Percentiles rank a stretch among this genome's conserved stretches.
phyloP scores from a whole-genome alignment of 2,888 invertebrate genomes.

The Noctua fimbriata region DNA sequence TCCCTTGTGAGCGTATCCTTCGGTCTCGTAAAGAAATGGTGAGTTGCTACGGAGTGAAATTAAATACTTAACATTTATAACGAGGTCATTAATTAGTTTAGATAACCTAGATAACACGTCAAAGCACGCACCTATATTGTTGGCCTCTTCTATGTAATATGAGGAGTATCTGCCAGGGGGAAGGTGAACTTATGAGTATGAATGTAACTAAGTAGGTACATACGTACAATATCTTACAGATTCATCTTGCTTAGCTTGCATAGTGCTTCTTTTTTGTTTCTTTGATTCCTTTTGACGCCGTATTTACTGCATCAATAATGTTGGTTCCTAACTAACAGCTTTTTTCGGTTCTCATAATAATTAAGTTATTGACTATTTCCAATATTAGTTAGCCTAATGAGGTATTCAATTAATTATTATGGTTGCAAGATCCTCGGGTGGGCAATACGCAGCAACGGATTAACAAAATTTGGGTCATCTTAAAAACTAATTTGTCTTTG shows the following conservation, averaged over 20 bases:
- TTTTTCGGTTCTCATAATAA: not conserved
- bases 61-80: constrained; percentile 22
- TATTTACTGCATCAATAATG: not conserved
- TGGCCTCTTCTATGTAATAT: constrained; percentile 3
- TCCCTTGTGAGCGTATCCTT: not conserved
- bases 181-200: not conserved
- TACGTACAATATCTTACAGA: not conserved
- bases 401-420: not conserved
- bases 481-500: not conserved
- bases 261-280: not conserved
- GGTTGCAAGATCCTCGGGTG: not conserved
- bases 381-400: not conserved
- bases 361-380: not conserved
- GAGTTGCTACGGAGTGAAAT: constrained; percentile 30
- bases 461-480: not conserved
- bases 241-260: not conserved
- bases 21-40: not conserved
- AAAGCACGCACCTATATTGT: constrained; percentile 1
- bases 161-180: not conserved
- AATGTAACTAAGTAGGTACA: not conserved
- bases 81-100: constrained; percentile 34
- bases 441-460: not conserved
- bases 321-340: not conserved
- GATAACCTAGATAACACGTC: constrained; percentile 30
- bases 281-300: too few relatives aligned